These are phyloP conservation scores for Ceriagrion tenellum DNA, from an alignment of 2,888 invertebrate species.

Conservation along the genomic window DNA sequence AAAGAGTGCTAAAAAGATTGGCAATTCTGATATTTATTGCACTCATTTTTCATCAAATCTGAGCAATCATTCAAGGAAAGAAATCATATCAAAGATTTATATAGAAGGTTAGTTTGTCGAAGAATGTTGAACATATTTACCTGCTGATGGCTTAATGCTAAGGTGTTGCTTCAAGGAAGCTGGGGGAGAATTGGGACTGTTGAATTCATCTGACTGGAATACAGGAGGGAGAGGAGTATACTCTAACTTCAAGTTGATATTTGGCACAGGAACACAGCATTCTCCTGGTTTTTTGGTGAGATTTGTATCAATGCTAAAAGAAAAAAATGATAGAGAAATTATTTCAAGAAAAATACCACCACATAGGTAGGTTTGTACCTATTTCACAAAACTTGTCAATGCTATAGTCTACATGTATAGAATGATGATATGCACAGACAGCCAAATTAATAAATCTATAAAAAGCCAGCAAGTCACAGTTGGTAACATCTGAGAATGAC, in stretches of 20 bases:
- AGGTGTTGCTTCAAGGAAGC: constrained; percentile 69
- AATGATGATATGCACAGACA: not conserved
- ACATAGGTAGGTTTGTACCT: no score
- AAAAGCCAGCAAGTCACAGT: no score
- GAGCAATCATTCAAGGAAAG: no score
- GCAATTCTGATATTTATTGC: no score
- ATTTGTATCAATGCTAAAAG: constrained; percentile 77
- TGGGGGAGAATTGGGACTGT: constrained; percentile 68
- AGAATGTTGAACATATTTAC: not conserved
- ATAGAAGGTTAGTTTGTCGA: not conserved
- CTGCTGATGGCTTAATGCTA: constrained; percentile 69
- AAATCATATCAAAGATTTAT: no score
- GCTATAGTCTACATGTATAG: not conserved
- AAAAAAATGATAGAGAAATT: not conserved
- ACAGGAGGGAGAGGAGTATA: constrained; percentile 78
- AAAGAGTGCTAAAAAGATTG: no score
- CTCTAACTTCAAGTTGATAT: constrained; percentile 77
- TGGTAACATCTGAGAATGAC: no score
- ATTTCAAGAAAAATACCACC: not conserved
- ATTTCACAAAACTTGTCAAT: no score
- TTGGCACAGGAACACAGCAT: constrained; percentile 75
- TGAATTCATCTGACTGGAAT: constrained; percentile 75
- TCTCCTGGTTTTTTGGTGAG: constrained; percentile 77
- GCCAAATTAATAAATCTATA: no score
- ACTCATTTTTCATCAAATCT: no score